A percentile compares a stretch with the other conserved stretches of the same genome.
These are phyloP conservation scores for Tachyglossus aculeatus DNA, from an alignment of 2,797 vertebrate genomes.

Conservation along the genomic window DNA sequence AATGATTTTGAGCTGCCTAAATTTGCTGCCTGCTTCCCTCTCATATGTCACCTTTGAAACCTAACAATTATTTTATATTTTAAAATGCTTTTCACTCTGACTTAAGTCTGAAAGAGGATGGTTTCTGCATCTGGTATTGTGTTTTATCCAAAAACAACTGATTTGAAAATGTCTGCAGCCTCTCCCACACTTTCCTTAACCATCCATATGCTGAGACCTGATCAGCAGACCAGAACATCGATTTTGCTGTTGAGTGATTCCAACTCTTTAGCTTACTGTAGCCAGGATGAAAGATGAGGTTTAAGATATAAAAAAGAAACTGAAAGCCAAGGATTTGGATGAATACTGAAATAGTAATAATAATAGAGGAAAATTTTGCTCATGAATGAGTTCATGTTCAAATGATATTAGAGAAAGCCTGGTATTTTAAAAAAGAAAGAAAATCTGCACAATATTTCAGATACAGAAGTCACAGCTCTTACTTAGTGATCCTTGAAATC, in stretches of 20 bases:
- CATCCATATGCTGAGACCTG: neutral
- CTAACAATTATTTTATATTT: neutral
- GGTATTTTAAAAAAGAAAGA: neutral
- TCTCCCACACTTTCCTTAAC: conserved; percentile 1
- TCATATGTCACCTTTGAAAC: neutral
- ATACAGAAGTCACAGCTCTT: neutral
- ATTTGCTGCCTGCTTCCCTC: neutral
- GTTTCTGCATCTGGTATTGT: neutral
- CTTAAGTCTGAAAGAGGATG: neutral
- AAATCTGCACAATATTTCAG: neutral
- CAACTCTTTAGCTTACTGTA: neutral
- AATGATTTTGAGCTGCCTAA: no score
- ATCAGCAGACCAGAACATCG: neutral
- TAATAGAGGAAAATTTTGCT: neutral
- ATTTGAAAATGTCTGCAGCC: conserved; percentile 1
- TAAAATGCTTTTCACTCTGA: neutral
- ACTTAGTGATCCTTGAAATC: neutral
- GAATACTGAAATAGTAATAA: neutral
- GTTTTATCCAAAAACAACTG: neutral
- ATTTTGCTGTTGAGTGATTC: neutral
- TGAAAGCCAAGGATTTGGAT: neutral
- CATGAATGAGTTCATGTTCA: neutral
- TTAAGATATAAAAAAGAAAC: neutral
- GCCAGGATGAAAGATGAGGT: neutral
- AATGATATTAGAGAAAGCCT: neutral